Evolutionary conservation across 2,113 vertebrate species (phyloP), one percentile per base, ranked within the genome.

Genomic region (Orientallactaga bullata): DNA sequence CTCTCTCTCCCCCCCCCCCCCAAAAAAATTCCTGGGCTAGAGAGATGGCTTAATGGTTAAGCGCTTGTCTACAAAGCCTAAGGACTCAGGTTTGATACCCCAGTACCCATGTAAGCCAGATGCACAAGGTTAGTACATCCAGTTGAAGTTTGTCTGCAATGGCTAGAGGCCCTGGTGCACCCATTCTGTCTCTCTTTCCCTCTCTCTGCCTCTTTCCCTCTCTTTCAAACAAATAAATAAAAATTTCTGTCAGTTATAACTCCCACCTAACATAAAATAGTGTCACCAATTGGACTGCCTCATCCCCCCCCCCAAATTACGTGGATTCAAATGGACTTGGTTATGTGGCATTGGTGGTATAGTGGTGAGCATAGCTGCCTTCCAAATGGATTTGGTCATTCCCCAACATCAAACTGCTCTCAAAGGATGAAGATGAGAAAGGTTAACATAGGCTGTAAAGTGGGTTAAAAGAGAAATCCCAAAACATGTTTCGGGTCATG

Each of bases 291-390:
- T 47, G 42, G 42, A 47, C 42, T 47, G 42, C 42, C 42, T 47
- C 42, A 47, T 47, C 42, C 42, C 42, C 42, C 42, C 42, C 42
- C 42, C 42, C 42, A 5, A 86, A 42, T 93, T 69, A 76, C 73
- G n/a, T 88, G 60, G 24, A 95, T 74, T 95, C 73, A 79, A 66
- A 58, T 81, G 61, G 42, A 93, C 58, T 85, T 92, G 30, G 7
- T 47, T 88, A 82, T 78, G n/a, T n/a, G 5, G 42, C 42, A 47
- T 98, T 98, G 98, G 97, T 98, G 97, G 98, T 98, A 98, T 98
- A 98, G 98, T 98, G 98, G 98, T 98, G 96, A 98, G 98, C 98
- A 98, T 98, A 98, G 98, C 98, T 98, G 98, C 98, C 98, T 98
- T 98, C 98, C 81, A 80, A 72, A 42, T n/a, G n/a, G n/a, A n/a